phyloP scores from a whole-genome alignment of 37 sponge, comb jelly and placozoan species.

The Beroe ovata region DNA sequence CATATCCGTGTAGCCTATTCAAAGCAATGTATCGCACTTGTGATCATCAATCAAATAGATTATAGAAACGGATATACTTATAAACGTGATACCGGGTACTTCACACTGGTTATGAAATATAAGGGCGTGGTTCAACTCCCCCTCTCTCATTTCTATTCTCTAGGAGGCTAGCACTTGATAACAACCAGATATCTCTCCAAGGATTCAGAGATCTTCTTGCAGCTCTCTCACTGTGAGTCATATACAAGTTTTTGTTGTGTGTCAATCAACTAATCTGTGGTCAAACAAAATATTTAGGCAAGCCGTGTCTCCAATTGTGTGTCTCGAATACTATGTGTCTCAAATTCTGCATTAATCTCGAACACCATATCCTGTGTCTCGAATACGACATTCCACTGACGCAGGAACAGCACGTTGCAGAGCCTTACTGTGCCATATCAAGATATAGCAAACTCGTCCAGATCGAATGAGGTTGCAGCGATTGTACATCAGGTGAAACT shows the following conservation, averaged over 20 bases:
- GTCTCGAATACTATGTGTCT: not conserved
- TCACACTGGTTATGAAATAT: no score
- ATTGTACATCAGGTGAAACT: conserved; percentile 16
- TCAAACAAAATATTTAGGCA: no score
- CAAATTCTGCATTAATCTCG: not conserved
- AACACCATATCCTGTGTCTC: no score
- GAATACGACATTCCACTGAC: no score
- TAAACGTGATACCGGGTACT: no score
- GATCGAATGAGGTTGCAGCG: conserved; percentile 23
- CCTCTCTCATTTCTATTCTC: not conserved
- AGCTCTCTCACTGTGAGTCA: conserved; percentile 34
- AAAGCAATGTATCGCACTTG: no score
- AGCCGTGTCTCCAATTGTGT: not conserved
- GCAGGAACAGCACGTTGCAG: conserved; percentile 29
- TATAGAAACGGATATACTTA: no score
- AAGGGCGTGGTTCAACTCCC: no score
- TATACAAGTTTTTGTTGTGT: no score
- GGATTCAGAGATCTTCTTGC: conserved; percentile 54
- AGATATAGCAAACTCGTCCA: conserved; percentile 12
- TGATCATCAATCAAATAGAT: no score
- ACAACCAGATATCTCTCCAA: conserved; percentile 66
- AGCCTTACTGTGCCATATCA: not conserved
- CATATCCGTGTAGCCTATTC: no score
- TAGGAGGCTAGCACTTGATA: conserved; percentile 47
- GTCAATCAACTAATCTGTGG: no score